Conservation (phyloP, 2,113 vertebrate species). For the Theristicus caerulescens region DNA sequence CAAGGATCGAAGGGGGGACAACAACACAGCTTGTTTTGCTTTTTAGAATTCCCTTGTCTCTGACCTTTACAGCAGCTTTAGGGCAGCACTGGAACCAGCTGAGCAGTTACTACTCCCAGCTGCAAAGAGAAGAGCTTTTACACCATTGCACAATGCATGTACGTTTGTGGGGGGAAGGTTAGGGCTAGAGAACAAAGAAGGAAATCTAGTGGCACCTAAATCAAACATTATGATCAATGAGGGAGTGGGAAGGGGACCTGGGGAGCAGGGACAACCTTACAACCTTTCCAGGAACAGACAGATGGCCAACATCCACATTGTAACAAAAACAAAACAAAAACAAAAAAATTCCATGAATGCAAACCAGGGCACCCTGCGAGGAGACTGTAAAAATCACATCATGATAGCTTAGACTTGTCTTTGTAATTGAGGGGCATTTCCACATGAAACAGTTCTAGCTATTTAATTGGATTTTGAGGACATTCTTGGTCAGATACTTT, state of each 20-base stretch:
- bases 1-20: neutral
- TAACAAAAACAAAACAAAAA: constrained; percentile 65
- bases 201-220: constrained; percentile 61
- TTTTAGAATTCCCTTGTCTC: constrained; percentile 47
- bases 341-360: constrained; percentile 67
- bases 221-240: constrained; percentile 56
- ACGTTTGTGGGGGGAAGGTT: neutral
- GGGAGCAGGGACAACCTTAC: constrained; percentile 51
- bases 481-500: constrained; percentile 46
- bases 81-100: constrained; percentile 61
- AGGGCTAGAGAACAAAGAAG: constrained; percentile 57
- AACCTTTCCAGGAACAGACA: constrained; percentile 60
- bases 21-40: constrained; percentile 40
- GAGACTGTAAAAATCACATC: constrained; percentile 69
- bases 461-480: constrained; percentile 59
- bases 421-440: constrained; percentile 66
- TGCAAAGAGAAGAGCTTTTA: constrained; percentile 54
- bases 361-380: constrained; percentile 48
- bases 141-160: constrained; percentile 36
- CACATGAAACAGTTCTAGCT: constrained; percentile 63
- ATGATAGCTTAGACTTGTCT: constrained; percentile 49
- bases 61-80: constrained; percentile 65
- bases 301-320: constrained; percentile 64
- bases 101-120: constrained; percentile 64
- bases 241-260: constrained; percentile 41